These are phyloP conservation scores for Eupithecia subumbrata DNA, from an alignment of 2,888 invertebrate species.

Conservation along the genomic window DNA sequence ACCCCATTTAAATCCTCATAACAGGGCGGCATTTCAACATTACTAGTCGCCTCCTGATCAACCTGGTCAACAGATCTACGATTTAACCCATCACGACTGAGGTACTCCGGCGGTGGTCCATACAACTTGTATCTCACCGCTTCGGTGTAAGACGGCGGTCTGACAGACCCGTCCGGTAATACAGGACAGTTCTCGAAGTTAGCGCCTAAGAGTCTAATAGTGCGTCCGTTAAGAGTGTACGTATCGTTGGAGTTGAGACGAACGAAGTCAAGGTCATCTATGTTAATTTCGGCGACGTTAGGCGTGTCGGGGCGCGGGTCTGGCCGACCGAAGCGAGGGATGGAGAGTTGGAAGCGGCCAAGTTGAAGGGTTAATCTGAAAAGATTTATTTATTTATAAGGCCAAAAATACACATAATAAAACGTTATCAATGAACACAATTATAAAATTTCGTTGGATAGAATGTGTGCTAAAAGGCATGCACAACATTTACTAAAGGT, in stretches of 20 bases:
- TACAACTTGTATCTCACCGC: conserved; percentile 70
- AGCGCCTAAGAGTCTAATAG: conserved; percentile 72
- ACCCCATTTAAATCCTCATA: conserved; percentile 65
- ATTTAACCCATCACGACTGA: conserved; percentile 64
- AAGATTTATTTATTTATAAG: not conserved
- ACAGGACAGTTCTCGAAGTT: conserved; percentile 71
- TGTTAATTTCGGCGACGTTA: conserved; percentile 68
- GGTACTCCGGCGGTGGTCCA: conserved; percentile 78
- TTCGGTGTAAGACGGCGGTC: conserved; percentile 75
- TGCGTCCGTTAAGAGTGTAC: conserved; percentile 75
- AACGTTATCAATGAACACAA: no score
- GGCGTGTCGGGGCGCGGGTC: conserved; percentile 71
- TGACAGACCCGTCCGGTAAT: conserved; percentile 45
- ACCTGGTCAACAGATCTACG: conserved; percentile 43
- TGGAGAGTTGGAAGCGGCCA: conserved; percentile 67
- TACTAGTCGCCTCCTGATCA: conserved; percentile 65
- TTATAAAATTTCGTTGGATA: no score
- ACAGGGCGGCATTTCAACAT: conserved; percentile 73
- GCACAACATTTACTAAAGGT: no score
- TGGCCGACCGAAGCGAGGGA: conserved; percentile 63
- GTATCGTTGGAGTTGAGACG: conserved; percentile 68
- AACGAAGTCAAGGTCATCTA: conserved; percentile 69
- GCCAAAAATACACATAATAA: no score
- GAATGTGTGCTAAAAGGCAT: no score
- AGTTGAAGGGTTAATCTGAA: conserved; percentile 64